Conservation (phyloP, 2,888 invertebrate genomes). For the Euspilapteryx auroguttella region DNA sequence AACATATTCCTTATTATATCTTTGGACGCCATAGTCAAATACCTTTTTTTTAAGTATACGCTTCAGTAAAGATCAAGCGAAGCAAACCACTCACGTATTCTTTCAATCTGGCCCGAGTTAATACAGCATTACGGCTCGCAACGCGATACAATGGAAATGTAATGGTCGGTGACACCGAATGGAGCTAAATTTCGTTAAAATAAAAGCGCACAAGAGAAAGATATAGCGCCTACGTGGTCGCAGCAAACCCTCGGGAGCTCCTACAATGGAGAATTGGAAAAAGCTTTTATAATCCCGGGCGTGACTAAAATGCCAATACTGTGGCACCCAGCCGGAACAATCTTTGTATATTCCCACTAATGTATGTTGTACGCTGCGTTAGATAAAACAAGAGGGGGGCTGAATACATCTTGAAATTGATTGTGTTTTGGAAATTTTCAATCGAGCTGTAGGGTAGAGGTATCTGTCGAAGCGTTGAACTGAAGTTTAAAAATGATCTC, state of each 20-base stretch:
- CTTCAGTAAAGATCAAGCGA: no score
- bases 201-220: constrained; percentile 56
- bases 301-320: constrained; percentile 50
- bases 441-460: no score
- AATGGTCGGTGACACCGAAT: constrained; percentile 46
- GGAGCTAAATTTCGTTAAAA: constrained; percentile 59
- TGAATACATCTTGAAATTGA: no score
- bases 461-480: no score
- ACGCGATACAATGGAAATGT: constrained; percentile 50
- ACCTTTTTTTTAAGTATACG: no score
- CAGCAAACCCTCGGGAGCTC: constrained; percentile 37
- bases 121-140: constrained; percentile 35
- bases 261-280: constrained; percentile 59
- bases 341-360: no score
- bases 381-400: no score
- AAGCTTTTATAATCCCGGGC: constrained; percentile 60
- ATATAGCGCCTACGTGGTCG: constrained; percentile 60
- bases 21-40: no score
- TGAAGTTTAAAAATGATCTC: no score
- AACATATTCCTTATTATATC: no score
- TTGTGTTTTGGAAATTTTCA: no score
- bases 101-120: constrained; percentile 58
- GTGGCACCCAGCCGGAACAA: constrained; percentile 1
- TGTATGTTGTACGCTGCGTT: no score
- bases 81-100: constrained; percentile 30